phyloP scores from a whole-genome alignment of 2,797 vertebrate species.

The Lepilemur ruficaudatus region DNA sequence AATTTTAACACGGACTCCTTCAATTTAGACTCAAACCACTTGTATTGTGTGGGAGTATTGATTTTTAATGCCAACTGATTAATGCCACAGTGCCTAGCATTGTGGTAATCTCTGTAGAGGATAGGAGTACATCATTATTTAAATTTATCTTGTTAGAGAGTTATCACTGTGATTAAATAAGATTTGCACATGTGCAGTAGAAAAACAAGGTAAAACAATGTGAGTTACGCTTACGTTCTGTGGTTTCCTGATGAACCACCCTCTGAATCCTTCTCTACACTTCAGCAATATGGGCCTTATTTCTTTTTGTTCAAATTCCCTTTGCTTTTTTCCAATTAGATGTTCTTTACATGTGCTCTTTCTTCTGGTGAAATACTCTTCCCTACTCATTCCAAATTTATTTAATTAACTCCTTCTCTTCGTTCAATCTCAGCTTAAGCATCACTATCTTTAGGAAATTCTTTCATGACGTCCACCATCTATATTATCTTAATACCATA shows the following conservation, averaged over 20 bases:
- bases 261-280: neutral
- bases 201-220: neutral
- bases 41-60: neutral
- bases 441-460: neutral
- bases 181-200: neutral
- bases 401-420: neutral
- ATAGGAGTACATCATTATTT: neutral
- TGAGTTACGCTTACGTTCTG: neutral
- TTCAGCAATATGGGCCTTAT: neutral
- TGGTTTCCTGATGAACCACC: rapidly evolving
- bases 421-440: neutral
- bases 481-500: neutral
- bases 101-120: neutral
- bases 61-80: neutral
- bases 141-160: neutral
- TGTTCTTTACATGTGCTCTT: neutral
- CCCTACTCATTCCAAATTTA: neutral
- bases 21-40: neutral
- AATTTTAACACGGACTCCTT: neutral
- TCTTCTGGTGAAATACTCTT: neutral
- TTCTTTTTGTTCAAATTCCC: neutral
- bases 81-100: neutral
- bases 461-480: neutral
- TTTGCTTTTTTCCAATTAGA: neutral
- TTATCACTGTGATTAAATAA: neutral